Percentiles rank a stretch among this genome's conserved stretches.
Evolutionary conservation across 92 coral and sea anemone species (phyloP).

Genomic region (Porites rus): DNA sequence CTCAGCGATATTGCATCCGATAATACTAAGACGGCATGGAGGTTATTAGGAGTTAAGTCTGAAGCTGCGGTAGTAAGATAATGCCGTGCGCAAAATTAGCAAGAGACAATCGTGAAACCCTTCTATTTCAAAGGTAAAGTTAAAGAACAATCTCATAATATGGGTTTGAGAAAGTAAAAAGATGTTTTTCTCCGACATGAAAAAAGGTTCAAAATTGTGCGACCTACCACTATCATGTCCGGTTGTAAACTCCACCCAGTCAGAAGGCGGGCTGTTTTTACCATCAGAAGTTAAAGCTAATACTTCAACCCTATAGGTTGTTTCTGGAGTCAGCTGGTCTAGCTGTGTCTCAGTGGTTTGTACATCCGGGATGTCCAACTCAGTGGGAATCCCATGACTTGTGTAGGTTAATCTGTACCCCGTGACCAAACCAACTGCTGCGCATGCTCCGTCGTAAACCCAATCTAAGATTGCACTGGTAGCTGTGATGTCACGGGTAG

Average conservation of each 20-base stretch:
- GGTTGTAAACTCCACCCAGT: neutral
- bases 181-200: too few species aligned
- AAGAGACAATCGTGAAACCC: neutral
- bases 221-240: neutral
- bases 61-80: neutral
- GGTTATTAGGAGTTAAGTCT: neutral
- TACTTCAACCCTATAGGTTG: neutral
- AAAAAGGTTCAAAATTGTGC: neutral
- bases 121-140: neutral
- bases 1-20: conserved; percentile 11
- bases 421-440: conserved; percentile 13
- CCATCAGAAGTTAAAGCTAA: neutral
- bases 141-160: too few species aligned
- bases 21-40: neutral
- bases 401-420: conserved; percentile 19
- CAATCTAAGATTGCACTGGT: conserved; percentile 49
- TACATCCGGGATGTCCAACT: conserved; percentile 1
- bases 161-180: too few species aligned
- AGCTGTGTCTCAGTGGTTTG: neutral
- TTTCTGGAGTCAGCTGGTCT: neutral
- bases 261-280: conserved; percentile 4
- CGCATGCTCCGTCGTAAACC: conserved; percentile 21
- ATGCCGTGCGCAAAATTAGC: neutral
- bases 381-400: neutral
- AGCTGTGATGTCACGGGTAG: conserved; percentile 44